A percentile compares a stretch with the other conserved stretches of the same genome.
Evolutionary conservation across 2,113 vertebrate genomes (phyloP).

Genomic region (Sorex araneus): DNA sequence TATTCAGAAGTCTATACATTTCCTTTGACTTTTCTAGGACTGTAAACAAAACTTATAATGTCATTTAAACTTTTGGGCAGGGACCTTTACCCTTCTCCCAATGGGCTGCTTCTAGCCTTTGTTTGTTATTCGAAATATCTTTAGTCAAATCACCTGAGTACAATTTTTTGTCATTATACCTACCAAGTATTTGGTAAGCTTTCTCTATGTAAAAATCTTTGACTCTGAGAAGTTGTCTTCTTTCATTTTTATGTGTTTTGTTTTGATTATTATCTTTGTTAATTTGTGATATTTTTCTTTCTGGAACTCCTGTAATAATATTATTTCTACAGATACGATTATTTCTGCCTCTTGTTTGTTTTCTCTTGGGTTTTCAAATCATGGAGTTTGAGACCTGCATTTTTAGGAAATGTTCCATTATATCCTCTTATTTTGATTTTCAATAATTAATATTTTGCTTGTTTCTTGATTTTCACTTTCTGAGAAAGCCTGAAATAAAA

Average conservation of each 20-base stretch:
- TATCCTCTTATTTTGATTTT: neutral
- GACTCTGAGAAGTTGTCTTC: neutral
- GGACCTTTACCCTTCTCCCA: neutral
- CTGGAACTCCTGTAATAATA: neutral
- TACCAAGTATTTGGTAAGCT: neutral
- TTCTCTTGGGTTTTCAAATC: neutral
- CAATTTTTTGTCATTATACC: neutral
- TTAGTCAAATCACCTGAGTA: neutral
- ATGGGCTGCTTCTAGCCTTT: neutral
- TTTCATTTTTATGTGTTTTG: neutral
- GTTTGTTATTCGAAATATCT: neutral
- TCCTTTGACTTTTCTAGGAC: neutral
- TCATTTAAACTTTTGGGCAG: neutral
- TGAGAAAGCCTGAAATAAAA: neutral
- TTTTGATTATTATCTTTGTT: neutral
- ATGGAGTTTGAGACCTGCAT: neutral
- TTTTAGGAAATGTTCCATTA: neutral
- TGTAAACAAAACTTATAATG: conserved; percentile 11
- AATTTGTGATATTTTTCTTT: neutral
- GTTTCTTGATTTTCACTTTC: neutral
- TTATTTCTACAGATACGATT: neutral
- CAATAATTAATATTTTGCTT: neutral
- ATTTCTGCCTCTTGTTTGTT: conserved; percentile 23
- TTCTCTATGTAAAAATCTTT: conserved; percentile 5
- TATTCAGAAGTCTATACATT: neutral